Evolutionary conservation across 1,140 invertebrate genomes (phyloP), one percentile per base, ranked within the genome.

Genomic region (Temnothorax curvispinosus): DNA sequence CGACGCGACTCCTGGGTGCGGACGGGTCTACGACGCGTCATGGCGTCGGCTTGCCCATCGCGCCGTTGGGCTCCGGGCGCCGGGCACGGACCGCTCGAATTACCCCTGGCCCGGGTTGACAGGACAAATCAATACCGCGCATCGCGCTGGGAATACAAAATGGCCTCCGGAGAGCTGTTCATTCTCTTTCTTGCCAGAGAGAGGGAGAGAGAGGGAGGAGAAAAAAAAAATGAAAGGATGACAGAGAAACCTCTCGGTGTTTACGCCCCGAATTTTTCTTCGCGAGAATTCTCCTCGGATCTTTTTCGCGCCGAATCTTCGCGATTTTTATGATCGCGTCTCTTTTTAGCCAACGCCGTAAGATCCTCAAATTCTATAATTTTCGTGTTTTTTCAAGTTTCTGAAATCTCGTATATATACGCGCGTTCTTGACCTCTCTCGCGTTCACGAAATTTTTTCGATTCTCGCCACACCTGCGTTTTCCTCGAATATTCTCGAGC

Each of bases 121-220:
- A 94, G 93, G 71, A 95, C 95, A 94, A 95, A 95, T 95, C 94
- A 95, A 95, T 95, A 95, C 95, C 92, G 92, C 93, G 92, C 93
- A 92, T 92, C 93, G 91, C 93, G 91, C 92, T 90, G 92, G 90
- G 94, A 93, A 94, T 94, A 95, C 94, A 95, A 95, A 95, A 95
- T 95, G 94, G 95, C 95, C 92, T 93, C 94, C 93, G 92, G 86
- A 91, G 88, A 84, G 27, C 47, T 47, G 65, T 35, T 82, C 52
- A 44, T 75, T 60, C 80, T 84, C 69, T 72, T 69, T 71, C 44
- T 69, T 64, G 32, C 38, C 60, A 3, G 60, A 64, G 52, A 54
- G 52, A 50, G 47, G 9, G 62, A 54, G 69, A 72, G 27, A 21
- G n/a, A 7, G 52, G 38, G n/a, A 71, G 0, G 35, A 38, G 32